Conservation (phyloP, 2,888 invertebrate species). For the Sinohyriopsis cumingii region DNA sequence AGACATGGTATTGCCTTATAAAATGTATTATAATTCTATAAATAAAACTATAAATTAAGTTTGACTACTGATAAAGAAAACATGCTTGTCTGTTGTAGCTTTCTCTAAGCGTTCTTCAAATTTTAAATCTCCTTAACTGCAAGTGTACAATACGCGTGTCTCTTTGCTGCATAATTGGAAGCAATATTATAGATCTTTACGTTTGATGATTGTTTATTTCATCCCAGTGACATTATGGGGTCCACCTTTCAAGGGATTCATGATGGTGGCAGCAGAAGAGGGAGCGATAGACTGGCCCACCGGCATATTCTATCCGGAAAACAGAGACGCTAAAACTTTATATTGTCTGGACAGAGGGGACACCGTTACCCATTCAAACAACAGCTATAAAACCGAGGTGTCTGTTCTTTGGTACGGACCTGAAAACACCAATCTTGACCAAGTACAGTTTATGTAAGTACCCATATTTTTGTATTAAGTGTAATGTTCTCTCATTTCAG, state of each 20-base stretch:
- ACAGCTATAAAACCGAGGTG: slow-evolving; percentile 45
- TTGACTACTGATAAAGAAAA: too few relatives aligned
- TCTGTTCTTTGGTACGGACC: slow-evolving; percentile 51
- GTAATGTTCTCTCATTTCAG: too few relatives aligned
- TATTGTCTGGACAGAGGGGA: slow-evolving; percentile 37
- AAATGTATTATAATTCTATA: too few relatives aligned
- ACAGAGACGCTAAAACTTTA: slow-evolving; percentile 31
- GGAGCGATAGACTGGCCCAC: slow-evolving; percentile 49
- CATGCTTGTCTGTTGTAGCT: too few relatives aligned
- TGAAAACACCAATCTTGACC: slow-evolving; percentile 35
- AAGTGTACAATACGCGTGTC: too few relatives aligned
- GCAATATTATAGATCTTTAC: too few relatives aligned
- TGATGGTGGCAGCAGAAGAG: slow-evolving; percentile 46
- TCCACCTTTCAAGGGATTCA: slow-evolving; percentile 51
- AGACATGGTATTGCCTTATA: too few relatives aligned
- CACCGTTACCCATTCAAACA: slow-evolving; percentile 44
- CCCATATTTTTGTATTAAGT: too few relatives aligned
- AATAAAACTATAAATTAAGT: too few relatives aligned
- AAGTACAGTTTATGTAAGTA: slow-evolving; percentile 47
- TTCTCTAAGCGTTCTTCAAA: too few relatives aligned
- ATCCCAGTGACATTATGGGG: slow-evolving; percentile 48
- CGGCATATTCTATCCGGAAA: slow-evolving; percentile 44
- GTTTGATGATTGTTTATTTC: neutral
- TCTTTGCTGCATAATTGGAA: too few relatives aligned
- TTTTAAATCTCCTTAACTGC: too few relatives aligned